Evolutionary conservation across 2,888 invertebrate species (phyloP), one percentile per base, ranked within the genome.

Genomic region (Pomacea canaliculata): DNA sequence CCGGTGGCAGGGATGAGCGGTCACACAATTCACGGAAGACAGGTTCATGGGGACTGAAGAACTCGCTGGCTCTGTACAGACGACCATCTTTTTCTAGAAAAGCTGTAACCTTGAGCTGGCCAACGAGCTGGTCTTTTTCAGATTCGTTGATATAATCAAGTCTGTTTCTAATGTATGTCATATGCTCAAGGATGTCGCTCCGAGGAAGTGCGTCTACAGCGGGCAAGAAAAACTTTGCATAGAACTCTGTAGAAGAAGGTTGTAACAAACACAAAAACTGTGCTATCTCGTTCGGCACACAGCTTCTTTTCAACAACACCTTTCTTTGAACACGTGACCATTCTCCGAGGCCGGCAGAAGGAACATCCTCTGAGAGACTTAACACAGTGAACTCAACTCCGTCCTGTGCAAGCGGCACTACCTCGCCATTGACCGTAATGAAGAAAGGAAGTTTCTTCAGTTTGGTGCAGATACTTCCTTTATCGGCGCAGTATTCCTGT

Each of bases 201-300:
- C 27, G 56, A 49, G 73, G 73, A 13, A 80, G 49, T 65, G 13
- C 9, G 9, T 77, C n/a, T 56, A 78, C 78, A 3, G 46, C 62
- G 19, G 80, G 80, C n/a, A 83, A 67, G 23, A 83, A 71, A 59
- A 76, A 78, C 16, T 68, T 19, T 10, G 67, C 66, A 65, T 82
- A 83, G n/a, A 82, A 72, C 18, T 81, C 78, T 16, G 59, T 18
- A 12, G n/a, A n/a, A n/a, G 71, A 46, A n/a, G 68, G n/a, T 7
- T 7, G 12, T 46, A 49, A 8, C 70, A 84, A 79, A 9, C 76
- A 79, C 9, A 85, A 71, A 60, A 77, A 78, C 23, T 76, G 63
- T 60, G 79, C 81, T 66, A 85, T 72, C 0, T 68, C 59, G 7
- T 68, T 60, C 8, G 81, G 74, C 7, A 37, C 67, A 60, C 71